Base-by-base conservation (phyloP, 2,888 invertebrate species). In the Platycheirus albimanus region DNA sequence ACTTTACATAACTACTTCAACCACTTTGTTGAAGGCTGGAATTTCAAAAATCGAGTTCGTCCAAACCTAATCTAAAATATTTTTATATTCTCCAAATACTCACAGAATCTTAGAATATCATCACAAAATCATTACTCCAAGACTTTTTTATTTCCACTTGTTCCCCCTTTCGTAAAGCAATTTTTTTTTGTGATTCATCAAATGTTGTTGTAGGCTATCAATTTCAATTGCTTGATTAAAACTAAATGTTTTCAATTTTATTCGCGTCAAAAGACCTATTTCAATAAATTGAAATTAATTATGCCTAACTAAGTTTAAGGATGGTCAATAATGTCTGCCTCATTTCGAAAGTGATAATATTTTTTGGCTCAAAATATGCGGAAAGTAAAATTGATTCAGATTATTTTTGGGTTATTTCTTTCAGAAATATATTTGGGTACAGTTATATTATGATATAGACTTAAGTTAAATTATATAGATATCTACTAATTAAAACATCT, bases 161-260 rank as follows among this genome's bases (percentile, higher is more conserved):
- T 24, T 24, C 24, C 3, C 24, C 3, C 3, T 6, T 24, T 24
- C 24, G 6, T 6, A 24, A 3, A 24, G 6, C 24, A 24, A 24
- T 4, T 24, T 33, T 8, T 33, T 33, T 33, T 8, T 3, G 8
- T 33, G 30, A 33, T 33, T 33, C 30, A 8, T 41, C 38, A 41
- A 13, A 13, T 13, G 3, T 13, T n/a, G 8, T 52, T 51, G 10
- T 17, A 38, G 13, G 36, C 17, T 3, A 51, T 66, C 15, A 69
- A 45, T 43, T 56, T 33, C 56, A 69, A 69, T 69, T 69, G 54
- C 33, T 36, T 56, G 28, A 56, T 69, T 69, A 20, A 36, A 13
- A 5, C 49, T 51, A 49, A 41, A 13, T 51, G 15, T 17, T n/a
- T 11, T 47, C 30, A 8, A 38, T 28, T 1, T 13, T 3, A 41